Evolutionary conservation across 2,113 vertebrate species (phyloP), one percentile per base, ranked within the genome.

Genomic region (Progne subis): DNA sequence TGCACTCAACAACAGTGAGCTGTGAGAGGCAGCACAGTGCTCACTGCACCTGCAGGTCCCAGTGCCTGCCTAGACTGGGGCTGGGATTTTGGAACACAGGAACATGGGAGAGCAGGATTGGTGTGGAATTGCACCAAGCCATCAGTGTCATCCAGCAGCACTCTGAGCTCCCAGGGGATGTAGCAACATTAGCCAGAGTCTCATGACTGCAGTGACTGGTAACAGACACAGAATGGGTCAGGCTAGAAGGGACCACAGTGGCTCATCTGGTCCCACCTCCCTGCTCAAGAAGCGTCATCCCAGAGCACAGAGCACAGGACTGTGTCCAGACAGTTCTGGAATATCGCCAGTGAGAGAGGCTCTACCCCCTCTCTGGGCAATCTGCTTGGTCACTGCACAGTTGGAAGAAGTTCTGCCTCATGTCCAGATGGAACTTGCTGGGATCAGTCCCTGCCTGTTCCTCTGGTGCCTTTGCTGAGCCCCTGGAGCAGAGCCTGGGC

Each of bases 341-440:
- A 5, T 61, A 68, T 21, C 24, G 0, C 15, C 69, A 53, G 18
- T 12, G 46, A 88, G 46, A 5, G 11, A 67, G 18, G 59, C 8
- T 39, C 44, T 28, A 74, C 6, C 3, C 0, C 3, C 15, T 39
- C 37, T 52, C 77, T 74, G 52, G 37, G 0, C 37, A 64, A 28
- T 11, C 57, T 6, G 57, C 11, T 56, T 0, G 0, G 21, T 37
- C 57, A 31, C 34, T 64, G 34, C 57, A 8, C 25, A 49, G 49
- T n/a, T n/a, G 5, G 17, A 18, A 55, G 26, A 82, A 71, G 49
- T 18, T 71, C 20, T 43, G 1, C 34, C 43, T 43, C 34, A 1
- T 57, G 59, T 18, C 2, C 43, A 56, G 19, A 13, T 26, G 25
- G 57, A 80, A 43, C 28, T 43, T 31, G 3, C 25, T 64, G 76